Conservation (phyloP, 2,113 vertebrate genomes). For the Acanthisitta chloris region DNA sequence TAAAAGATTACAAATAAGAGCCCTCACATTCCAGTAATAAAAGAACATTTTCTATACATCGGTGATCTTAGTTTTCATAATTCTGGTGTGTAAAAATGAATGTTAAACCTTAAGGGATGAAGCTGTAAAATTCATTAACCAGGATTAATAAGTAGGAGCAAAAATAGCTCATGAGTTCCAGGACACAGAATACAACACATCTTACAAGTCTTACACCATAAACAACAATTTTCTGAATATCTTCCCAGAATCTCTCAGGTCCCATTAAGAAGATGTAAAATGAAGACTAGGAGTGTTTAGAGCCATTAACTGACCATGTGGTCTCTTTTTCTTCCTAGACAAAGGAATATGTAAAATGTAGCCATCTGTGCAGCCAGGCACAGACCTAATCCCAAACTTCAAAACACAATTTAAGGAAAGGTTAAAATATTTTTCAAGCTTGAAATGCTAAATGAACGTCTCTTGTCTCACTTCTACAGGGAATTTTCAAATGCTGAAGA, state of each 20-base stretch:
- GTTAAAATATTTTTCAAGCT: conserved; percentile 20
- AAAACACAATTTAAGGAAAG: not conserved
- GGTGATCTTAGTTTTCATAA: not conserved
- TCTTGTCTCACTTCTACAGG: not conserved
- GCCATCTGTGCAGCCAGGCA: conserved; percentile 2
- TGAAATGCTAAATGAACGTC: conserved; percentile 9
- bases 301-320: conserved; percentile 1
- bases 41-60: not conserved
- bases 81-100: too few species aligned
- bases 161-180: not conserved
- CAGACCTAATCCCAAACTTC: not conserved
- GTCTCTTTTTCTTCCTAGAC: not conserved
- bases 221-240: not conserved
- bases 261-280: conserved; percentile 5
- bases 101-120: not conserved
- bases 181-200: not conserved
- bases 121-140: conserved; percentile 18
- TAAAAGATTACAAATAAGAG: not conserved
- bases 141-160: not conserved
- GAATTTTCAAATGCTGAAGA: not conserved
- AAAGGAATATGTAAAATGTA: conserved; percentile 11
- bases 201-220: not conserved
- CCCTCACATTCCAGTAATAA: not conserved
- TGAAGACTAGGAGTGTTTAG: not conserved
- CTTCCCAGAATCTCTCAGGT: not conserved